phyloP scores from a whole-genome alignment of 2,113 vertebrate species.

The Catharus minimus region DNA sequence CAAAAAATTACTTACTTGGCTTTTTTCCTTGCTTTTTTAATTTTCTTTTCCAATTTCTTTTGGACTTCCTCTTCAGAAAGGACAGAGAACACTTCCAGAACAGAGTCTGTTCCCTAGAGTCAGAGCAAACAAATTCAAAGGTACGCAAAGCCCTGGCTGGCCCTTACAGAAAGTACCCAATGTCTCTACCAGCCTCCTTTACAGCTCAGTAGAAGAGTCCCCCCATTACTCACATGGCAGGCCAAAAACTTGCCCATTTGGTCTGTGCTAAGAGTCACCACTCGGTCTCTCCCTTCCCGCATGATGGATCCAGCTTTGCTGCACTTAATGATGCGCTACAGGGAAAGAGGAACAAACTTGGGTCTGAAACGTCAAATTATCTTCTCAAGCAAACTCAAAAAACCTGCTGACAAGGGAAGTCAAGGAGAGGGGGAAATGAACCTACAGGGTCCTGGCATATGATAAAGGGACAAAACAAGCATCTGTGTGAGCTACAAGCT shows the following conservation, averaged over 20 bases:
- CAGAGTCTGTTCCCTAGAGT: slow-evolving; percentile 82
- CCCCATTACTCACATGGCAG: slow-evolving; percentile 87
- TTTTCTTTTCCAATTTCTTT: slow-evolving; percentile 86
- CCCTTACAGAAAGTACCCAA: background rate
- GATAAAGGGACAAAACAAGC: background rate
- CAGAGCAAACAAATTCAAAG: background rate
- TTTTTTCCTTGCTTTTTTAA: slow-evolving; percentile 91
- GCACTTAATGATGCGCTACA: slow-evolving; percentile 85
- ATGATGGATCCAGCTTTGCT: slow-evolving; percentile 89
- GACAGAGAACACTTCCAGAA: slow-evolving; percentile 88
- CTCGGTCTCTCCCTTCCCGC: slow-evolving; percentile 86
- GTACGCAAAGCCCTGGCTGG: background rate
- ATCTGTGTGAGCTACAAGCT: background rate
- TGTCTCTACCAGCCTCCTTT: background rate
- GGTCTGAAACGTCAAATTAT: background rate
- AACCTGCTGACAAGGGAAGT: background rate
- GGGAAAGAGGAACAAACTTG: background rate
- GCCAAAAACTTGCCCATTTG: slow-evolving; percentile 80
- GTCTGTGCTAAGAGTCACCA: slow-evolving; percentile 86
- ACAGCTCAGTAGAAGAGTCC: background rate
- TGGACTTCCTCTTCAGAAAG: slow-evolving; percentile 85
- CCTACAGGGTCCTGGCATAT: background rate
- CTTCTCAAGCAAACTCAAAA: background rate
- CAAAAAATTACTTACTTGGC: slow-evolving; percentile 71
- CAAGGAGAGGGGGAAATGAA: background rate